phyloP scores from a whole-genome alignment of 2,797 vertebrate species.

The Gymnothorax reevesii region DNA sequence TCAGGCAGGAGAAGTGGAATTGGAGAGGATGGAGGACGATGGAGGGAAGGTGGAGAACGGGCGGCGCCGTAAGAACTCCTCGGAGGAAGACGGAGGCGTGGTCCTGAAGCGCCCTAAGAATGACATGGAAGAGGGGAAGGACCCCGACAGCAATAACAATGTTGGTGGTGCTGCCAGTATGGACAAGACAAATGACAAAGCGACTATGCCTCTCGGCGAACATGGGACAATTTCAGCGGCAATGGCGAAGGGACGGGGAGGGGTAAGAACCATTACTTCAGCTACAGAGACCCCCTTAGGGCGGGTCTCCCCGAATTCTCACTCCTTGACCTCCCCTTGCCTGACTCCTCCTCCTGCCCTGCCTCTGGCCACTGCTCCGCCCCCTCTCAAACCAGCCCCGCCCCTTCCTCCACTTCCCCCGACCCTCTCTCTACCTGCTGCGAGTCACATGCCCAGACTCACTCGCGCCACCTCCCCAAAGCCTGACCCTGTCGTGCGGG shows the following conservation, averaged over 20 bases:
- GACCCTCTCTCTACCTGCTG: conserved; percentile 72
- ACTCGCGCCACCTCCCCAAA: conserved; percentile 73
- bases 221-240: conserved; percentile 50
- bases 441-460: conserved; percentile 78
- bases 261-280: conserved; percentile 65
- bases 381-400: conserved; percentile 80
- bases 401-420: conserved; percentile 82
- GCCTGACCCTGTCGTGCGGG: conserved; percentile 66
- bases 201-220: conserved; percentile 77
- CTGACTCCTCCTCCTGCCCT: conserved; percentile 79
- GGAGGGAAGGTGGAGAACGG: conserved; percentile 74
- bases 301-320: conserved; percentile 49
- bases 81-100: conserved; percentile 87
- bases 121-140: conserved; percentile 67
- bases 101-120: conserved; percentile 90
- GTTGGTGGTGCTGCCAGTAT: conserved; percentile 73
- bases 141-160: conserved; percentile 62
- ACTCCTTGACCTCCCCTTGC: conserved; percentile 69
- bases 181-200: conserved; percentile 74
- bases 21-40: conserved; percentile 70
- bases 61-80: conserved; percentile 86
- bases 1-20: conserved; percentile 62
- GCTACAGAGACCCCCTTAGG: conserved; percentile 54
- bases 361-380: conserved; percentile 69
- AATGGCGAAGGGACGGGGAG: conserved; percentile 64